Base-by-base conservation (phyloP, 1,140 invertebrate genomes). In the Drosophila kurseongensis region DNA sequence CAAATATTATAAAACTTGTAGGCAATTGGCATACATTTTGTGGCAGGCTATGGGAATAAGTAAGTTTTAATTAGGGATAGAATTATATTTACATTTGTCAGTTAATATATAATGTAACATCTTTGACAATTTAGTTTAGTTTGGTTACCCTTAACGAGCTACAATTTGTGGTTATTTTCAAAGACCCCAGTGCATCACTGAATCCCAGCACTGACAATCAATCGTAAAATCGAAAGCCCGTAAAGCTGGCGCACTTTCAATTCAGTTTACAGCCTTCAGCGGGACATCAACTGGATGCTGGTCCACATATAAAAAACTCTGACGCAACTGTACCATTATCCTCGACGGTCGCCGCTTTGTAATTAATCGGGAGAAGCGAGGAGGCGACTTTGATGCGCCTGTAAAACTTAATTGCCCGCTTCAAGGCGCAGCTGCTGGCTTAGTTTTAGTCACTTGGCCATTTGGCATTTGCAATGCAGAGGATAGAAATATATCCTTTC, bases 351-450 rank as follows among this genome's bases (percentile, higher is more conserved):
- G 40, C 42, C 50, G 61, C 67, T 69, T 51, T 40, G 81, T 69
- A 83, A 84, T 83, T 84, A 83, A 83, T 83, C 80, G 80, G 72
- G 76, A 48, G 35, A n/a, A 56, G 23, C 56, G 27, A 38, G 44
- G 44, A 35, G 77, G 73, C 47, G 18, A 32, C 45, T 58, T 72
- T 71, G 67, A 69, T 69, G 66, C 51, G 65, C 51, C 68, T 72
- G 68, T 72, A 71, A 86, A 88, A 89, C 77, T 78, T 89, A 77
- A 88, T 83, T 88, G 79, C 58, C 75, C 55, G 62, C 73, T 80
- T 74, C 73, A 69, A 83, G 72, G 80, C 84, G 69, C 74, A 77
- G 62, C 71, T 69, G 75, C 32, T 66, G 61, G 61, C 65, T 71
- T 85, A 86, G 83, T 82, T 81, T 72, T 60, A 71, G 78, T 68